Evolutionary conservation across 2,888 invertebrate species (phyloP), one percentile per base, ranked within the genome.

Genomic region (Leucophora obtusa): DNA sequence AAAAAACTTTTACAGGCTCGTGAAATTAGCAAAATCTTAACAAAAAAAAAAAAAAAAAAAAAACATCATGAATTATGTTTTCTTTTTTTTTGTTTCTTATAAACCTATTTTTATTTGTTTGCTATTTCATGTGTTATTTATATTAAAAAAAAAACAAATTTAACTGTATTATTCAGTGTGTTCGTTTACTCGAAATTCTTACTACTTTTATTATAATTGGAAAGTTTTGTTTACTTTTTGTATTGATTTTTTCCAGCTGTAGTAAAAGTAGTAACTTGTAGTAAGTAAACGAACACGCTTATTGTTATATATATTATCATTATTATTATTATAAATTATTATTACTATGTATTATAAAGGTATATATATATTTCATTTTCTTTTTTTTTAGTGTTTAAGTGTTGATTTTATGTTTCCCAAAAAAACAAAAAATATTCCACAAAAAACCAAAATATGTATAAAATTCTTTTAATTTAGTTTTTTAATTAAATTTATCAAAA

Each of bases 321-420:
- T 28, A 47, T 62, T 50, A 50, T 43, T 59, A 65, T 62, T 68
- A 66, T 63, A 51, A 17, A 59, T 24, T 69, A 73, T 65, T 59
- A 60, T 58, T 53, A 60, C 62, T 28, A 50, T 53, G 28, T 33
- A 63, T 56, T 69, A 21, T 62, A 63, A 17, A 35, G 21, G 38
- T 56, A 35, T 62, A 56, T 62, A 54, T 56, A 63, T 47, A 47
- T 47, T n/a, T 47, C 2, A 47, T n/a, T n/a, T 47, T 47, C 43
- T 47, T 47, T 47, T 47, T 47, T 47, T 6, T 47, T n/a, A n/a
- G n/a, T 47, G n/a, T 47, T 72, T 81, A 81, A 77, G 77, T 81
- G 80, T 80, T 80, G 80, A 76, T 72, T 72, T 75, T 76, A 68
- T 65, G 80, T 75, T 80, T 73, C 50, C 43, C 10, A 35, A 43